Percentiles rank a stretch among this genome's conserved stretches.
phyloP scores from a whole-genome alignment of 2,797 vertebrate genomes.

The Eidolon dupreanum region DNA sequence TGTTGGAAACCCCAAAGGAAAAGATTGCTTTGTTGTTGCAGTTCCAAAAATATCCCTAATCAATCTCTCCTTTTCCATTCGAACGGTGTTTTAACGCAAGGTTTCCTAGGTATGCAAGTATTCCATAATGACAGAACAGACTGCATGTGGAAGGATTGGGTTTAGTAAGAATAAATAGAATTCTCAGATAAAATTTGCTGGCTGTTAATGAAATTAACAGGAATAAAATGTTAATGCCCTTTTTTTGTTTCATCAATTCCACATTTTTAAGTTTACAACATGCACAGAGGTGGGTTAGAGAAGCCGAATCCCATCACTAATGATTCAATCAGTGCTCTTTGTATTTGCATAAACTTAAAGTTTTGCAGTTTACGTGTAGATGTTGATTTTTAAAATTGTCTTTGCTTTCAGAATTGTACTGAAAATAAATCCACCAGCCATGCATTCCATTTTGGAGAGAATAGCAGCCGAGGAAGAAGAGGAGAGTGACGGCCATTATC shows the following conservation, averaged over 20 bases:
- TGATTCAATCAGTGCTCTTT: neutral
- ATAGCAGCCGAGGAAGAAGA: slow-evolving; percentile 93
- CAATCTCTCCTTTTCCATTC: neutral
- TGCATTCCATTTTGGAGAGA: slow-evolving; percentile 97
- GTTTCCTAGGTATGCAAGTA: neutral
- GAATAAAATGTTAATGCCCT: neutral
- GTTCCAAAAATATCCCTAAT: neutral
- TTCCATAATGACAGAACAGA: neutral
- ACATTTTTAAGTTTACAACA: neutral
- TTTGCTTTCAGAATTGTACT: slow-evolving; percentile 91
- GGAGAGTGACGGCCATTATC: slow-evolving; percentile 92
- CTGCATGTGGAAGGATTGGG: neutral
- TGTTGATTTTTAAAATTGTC: slow-evolving; percentile 60
- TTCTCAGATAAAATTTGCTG: neutral
- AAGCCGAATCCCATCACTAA: neutral
- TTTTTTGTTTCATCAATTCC: neutral
- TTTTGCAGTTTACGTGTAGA: neutral
- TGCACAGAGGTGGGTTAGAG: neutral
- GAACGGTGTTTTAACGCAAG: neutral
- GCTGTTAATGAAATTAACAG: neutral
- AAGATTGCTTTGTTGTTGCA: neutral
- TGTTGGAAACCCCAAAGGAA: neutral
- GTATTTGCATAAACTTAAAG: neutral
- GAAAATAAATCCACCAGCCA: slow-evolving; percentile 95
- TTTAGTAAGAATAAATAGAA: neutral